phyloP scores from a whole-genome alignment of 2,113 vertebrate genomes.

The Phaethornis superciliosus region DNA sequence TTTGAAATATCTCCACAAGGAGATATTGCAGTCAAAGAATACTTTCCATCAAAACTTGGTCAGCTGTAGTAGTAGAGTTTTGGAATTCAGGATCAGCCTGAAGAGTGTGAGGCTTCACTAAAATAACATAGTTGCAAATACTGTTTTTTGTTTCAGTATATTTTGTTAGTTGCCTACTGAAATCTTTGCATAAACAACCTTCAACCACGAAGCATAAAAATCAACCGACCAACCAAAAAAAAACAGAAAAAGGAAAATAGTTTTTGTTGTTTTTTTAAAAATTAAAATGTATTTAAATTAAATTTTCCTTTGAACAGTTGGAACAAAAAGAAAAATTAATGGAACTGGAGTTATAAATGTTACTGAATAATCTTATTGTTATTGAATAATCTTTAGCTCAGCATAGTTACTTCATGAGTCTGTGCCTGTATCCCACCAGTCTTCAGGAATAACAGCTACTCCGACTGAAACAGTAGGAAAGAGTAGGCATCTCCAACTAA shows the following conservation, averaged over 20 bases:
- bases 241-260: neutral
- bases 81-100: neutral
- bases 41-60: neutral
- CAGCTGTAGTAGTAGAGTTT: neutral
- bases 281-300: neutral
- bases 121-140: neutral
- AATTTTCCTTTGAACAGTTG: neutral
- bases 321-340: neutral
- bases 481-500: neutral
- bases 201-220: neutral
- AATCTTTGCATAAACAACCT: neutral
- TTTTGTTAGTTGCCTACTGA: neutral
- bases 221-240: neutral
- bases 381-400: neutral
- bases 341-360: neutral
- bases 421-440: neutral
- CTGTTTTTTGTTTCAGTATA: neutral
- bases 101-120: constrained; percentile 17
- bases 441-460: neutral
- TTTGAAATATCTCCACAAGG: constrained; percentile 9
- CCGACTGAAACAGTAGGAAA: neutral
- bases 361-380: neutral
- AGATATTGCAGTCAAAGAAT: neutral
- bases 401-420: neutral
- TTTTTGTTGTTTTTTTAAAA: neutral